Percentiles rank a stretch among this genome's conserved stretches.
Evolutionary conservation across 2,888 invertebrate species (phyloP).

Genomic region (Apamea anceps): DNA sequence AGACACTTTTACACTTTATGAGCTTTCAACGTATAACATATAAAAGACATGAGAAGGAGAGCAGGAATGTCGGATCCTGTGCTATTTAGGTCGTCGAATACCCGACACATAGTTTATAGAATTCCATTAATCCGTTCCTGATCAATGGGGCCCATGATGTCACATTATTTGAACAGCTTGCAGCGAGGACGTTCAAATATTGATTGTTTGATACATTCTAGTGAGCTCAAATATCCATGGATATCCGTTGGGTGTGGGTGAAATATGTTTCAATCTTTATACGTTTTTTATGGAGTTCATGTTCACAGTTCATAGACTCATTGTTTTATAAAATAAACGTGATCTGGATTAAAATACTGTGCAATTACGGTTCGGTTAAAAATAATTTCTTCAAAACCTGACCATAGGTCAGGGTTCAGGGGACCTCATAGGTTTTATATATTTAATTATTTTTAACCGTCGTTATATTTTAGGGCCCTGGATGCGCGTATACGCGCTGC

Average conservation of each 20-base stretch:
- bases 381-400: too few relatives aligned
- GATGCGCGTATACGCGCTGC: too few relatives aligned
- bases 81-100: slow-evolving; percentile 30
- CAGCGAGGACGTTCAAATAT: slow-evolving; percentile 71
- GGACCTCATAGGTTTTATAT: too few relatives aligned
- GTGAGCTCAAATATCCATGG: slow-evolving; percentile 67
- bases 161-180: slow-evolving; percentile 77
- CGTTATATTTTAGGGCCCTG: too few relatives aligned
- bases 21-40: background rate
- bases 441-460: too few relatives aligned
- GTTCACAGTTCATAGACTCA: background rate
- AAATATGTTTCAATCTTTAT: slow-evolving; percentile 6
- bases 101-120: slow-evolving; percentile 25
- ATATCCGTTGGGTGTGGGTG: slow-evolving; percentile 30
- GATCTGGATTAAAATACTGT: too few relatives aligned
- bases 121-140: slow-evolving; percentile 33
- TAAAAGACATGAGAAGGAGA: slow-evolving; percentile 2
- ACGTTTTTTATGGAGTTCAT: background rate
- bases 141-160: slow-evolving; percentile 63
- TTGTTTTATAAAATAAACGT: background rate
- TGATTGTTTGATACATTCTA: slow-evolving; percentile 71
- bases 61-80: background rate
- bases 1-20: background rate
- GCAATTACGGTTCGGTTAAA: background rate
- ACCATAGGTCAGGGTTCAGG: too few relatives aligned